Conservation (phyloP, 1,140 invertebrate species). For the Apis cerana region DNA sequence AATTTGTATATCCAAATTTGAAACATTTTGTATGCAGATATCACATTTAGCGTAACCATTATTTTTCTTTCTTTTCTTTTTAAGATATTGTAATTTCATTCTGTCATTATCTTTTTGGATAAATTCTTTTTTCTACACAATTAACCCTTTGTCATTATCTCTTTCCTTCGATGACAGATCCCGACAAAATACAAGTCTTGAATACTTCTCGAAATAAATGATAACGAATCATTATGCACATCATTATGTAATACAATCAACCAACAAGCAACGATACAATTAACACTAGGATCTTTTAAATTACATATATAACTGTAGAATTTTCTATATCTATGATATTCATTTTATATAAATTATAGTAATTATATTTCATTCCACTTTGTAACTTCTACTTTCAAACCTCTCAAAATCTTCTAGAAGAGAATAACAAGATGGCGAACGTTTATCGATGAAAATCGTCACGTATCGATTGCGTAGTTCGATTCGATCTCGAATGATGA, state of each 20-base stretch:
- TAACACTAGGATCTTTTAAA: neutral
- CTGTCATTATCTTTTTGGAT: conserved; percentile 4
- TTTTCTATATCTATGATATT: too few relatives aligned
- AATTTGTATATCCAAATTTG: neutral
- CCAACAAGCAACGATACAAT: neutral
- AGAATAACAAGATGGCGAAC: neutral
- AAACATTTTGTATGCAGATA: neutral
- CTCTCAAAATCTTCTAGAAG: too few relatives aligned
- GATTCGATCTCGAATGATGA: neutral
- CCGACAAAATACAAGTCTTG: neutral
- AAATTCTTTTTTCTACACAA: neutral
- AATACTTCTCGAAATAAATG: neutral
- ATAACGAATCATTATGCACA: neutral
- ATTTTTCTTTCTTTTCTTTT: conserved; percentile 3
- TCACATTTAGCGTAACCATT: neutral
- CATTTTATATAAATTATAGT: too few relatives aligned
- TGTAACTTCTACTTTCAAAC: too few relatives aligned
- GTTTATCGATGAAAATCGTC: conserved; percentile 8
- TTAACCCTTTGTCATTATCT: neutral
- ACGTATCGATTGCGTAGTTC: conserved; percentile 25
- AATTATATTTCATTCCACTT: too few relatives aligned
- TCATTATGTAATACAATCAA: neutral
- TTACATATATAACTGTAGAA: neutral
- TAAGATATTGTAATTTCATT: neutral
- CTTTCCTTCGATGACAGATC: neutral